Percentiles rank a stretch among this genome's conserved stretches.
These are phyloP conservation scores for Riptortus pedestris DNA, from an alignment of 1,140 invertebrate species.

Conservation along the genomic window DNA sequence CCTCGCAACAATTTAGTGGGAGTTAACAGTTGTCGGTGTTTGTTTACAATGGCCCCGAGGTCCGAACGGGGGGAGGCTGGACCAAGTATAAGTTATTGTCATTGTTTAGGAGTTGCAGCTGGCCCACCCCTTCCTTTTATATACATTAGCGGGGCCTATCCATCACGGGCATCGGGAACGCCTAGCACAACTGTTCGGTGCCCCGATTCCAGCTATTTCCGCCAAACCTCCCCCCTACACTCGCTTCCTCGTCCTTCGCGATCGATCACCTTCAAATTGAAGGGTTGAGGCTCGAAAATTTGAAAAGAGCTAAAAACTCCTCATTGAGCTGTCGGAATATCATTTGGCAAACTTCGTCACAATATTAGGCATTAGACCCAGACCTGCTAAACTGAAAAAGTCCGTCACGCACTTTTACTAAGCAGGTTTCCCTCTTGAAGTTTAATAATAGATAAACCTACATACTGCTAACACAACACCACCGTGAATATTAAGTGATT, in stretches of 20 bases:
- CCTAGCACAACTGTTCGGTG: background rate
- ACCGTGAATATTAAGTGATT: no score
- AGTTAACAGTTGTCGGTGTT: background rate
- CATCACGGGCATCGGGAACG: background rate
- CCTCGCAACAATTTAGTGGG: background rate
- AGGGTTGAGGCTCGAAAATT: no score
- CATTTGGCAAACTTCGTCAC: no score
- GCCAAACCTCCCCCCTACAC: background rate
- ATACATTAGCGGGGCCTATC: background rate
- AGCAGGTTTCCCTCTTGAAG: no score
- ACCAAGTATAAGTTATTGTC: background rate
- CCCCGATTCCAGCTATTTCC: background rate
- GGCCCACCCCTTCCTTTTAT: background rate
- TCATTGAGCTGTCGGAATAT: no score
- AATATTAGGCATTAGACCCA: no score
- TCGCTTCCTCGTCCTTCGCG: background rate
- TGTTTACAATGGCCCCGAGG: background rate
- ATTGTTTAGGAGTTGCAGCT: background rate
- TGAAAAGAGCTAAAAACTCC: no score
- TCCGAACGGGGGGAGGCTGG: background rate
- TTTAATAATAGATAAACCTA: no score
- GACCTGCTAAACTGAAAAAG: no score
- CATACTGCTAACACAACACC: no score
- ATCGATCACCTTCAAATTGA: no score
- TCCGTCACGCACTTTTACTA: no score